Base-by-base conservation (phyloP, 2,113 vertebrate genomes). In the Grallaria varia region DNA sequence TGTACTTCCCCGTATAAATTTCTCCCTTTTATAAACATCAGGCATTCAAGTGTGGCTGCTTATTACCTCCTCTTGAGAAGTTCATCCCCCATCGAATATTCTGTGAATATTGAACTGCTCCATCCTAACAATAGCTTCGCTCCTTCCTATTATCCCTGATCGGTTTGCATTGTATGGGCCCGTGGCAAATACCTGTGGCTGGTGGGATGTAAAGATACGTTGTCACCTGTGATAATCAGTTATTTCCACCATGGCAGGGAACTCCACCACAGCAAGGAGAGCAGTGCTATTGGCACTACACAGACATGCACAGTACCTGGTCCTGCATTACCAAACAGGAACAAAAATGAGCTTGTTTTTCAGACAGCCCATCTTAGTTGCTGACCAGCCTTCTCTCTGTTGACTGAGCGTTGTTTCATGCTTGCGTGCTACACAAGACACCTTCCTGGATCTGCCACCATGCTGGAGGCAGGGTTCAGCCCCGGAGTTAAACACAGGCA, bases 11-110 rank as follows among this genome's bases (percentile, higher is more conserved):
- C 4, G 0, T 50, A 2, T 91, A 77, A 23, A 22, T 55, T 86
- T 95, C 82, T 87, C 17, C 71, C 67, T 47, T 77, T 94, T 80
- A 49, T 86, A 87, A 94, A 78, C 58, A 93, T 53, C 66, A 96
- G 78, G 35, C 67, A 84, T 82, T 81, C 55, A 63, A 89, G 35
- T n/a, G 42, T 82, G 42, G 69, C 87, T 93, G 45, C 58, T 93
- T 84, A 93, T 87, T 94, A 95, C 78, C 55, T 74, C 12, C 23
- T 30, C 53, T 50, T 83, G 73, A 95, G 66, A 63, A 96, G 44
- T 6, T 67, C 59, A 86, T 74, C 40, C 13, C 39, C 2, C 0
- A 49, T 18, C 0, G 1, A 90, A 89, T 90, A 90, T 47, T 94
- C 82, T 56, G 50, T 53, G 81, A 84, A 60, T 60, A 78, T 3